Percentiles rank a stretch among this genome's conserved stretches.
These are phyloP conservation scores for Coremacera marginata DNA, from an alignment of 2,888 invertebrate genomes.

Conservation along the genomic window DNA sequence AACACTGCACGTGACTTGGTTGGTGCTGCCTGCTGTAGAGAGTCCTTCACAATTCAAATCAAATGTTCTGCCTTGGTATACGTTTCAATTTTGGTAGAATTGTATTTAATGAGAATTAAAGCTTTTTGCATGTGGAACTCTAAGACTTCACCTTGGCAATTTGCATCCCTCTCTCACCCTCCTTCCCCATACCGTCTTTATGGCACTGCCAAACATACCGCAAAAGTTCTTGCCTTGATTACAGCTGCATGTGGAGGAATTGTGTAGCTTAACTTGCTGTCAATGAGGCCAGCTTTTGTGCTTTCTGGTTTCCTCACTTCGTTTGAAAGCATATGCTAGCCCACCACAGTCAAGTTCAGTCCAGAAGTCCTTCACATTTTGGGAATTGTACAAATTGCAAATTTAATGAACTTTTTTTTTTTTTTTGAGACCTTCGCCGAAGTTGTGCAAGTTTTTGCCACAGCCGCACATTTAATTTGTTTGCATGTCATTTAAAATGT, in stretches of 20 bases:
- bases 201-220: too few relatives aligned
- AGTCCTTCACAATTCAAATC: not conserved
- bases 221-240: too few relatives aligned
- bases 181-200: too few relatives aligned
- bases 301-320: not conserved
- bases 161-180: too few relatives aligned
- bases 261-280: not conserved
- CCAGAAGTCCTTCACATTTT: not conserved
- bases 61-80: not conserved
- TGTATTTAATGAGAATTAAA: slow-evolving; percentile 1
- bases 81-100: not conserved
- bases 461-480: slow-evolving; percentile 13
- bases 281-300: not conserved
- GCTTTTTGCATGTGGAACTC: too few relatives aligned
- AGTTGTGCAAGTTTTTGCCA: not conserved
- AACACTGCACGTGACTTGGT: not conserved
- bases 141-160: too few relatives aligned
- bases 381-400: slow-evolving; percentile 11
- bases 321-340: not conserved
- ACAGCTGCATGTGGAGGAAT: too few relatives aligned
- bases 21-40: not conserved
- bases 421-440: not conserved
- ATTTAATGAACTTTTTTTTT: slow-evolving; percentile 14
- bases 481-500: slow-evolving; percentile 32
- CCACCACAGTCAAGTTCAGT: not conserved